Percentiles rank a stretch among this genome's conserved stretches.
phyloP scores from a whole-genome alignment of 2,888 invertebrate species.

The Chirona hameri region DNA sequence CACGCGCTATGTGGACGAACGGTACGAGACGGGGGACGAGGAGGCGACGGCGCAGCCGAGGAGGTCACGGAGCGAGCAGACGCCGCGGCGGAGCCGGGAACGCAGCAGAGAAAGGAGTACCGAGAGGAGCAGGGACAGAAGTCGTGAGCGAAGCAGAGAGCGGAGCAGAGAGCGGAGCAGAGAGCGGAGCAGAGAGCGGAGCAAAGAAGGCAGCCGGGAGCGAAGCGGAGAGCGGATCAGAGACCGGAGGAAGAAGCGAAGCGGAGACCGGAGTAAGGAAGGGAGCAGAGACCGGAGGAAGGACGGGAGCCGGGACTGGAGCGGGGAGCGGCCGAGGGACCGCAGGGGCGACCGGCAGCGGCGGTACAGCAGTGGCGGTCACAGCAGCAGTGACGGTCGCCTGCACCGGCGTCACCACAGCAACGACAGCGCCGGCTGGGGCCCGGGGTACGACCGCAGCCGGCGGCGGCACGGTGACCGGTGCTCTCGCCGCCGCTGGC shows the following conservation, averaged over 20 bases:
- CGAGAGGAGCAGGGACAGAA: not conserved
- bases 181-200: not conserved
- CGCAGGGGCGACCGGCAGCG: not conserved
- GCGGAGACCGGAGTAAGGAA: not conserved
- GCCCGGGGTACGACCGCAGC: not conserved
- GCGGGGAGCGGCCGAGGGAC: not conserved
- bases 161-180: too few relatives aligned
- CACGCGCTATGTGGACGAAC: not conserved
- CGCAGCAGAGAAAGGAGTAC: not conserved
- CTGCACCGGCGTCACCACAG: not conserved
- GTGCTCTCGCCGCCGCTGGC: not conserved
- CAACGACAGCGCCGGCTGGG: not conserved
- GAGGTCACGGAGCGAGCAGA: not conserved
- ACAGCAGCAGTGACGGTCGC: not conserved
- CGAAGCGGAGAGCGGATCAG: not conserved
- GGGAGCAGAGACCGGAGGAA: not conserved
- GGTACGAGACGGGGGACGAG: not conserved
- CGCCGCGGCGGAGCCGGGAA: not conserved
- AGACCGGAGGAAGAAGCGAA: not conserved
- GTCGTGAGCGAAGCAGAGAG: not conserved
- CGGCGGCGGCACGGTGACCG: constrained; percentile 2
- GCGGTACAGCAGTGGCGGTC: not conserved
- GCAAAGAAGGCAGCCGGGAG: not conserved
- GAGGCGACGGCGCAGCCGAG: not conserved
- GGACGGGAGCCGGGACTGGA: not conserved